Percentiles rank a stretch among this genome's conserved stretches.
phyloP scores from a whole-genome alignment of 2,797 vertebrate species.

The Gobio occitaniae region DNA sequence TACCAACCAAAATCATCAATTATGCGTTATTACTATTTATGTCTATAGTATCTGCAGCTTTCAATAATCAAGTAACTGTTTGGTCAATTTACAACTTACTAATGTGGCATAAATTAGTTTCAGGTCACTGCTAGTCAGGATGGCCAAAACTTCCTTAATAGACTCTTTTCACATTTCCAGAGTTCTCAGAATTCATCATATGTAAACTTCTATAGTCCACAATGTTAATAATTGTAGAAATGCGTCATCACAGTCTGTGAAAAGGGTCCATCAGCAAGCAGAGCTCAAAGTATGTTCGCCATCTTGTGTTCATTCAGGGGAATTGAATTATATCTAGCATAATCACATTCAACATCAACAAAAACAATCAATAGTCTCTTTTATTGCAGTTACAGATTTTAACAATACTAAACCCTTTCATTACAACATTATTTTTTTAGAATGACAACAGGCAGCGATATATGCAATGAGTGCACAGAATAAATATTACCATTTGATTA shows the following conservation, averaged over 20 bases:
- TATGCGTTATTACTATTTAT: background rate
- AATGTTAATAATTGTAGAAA: background rate
- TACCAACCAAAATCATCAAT: background rate
- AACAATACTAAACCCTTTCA: background rate
- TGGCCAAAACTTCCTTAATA: background rate
- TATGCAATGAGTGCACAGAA: background rate
- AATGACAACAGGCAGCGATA: background rate
- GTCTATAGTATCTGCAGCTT: background rate
- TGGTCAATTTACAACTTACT: background rate
- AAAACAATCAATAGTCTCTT: background rate
- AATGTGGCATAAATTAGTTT: background rate
- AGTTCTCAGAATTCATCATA: background rate
- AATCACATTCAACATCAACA: background rate
- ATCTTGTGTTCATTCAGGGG: background rate
- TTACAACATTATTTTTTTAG: background rate
- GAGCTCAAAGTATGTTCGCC: background rate
- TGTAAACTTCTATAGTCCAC: background rate
- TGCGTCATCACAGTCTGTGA: background rate
- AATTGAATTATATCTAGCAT: background rate
- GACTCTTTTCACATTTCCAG: background rate
- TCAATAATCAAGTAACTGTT: background rate
- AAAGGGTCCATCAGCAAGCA: background rate
- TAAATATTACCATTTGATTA: constrained; percentile 6
- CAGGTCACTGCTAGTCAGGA: background rate
- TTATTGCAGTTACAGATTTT: constrained; percentile 9